A percentile compares a stretch with the other conserved stretches of the same genome.
phyloP scores from a whole-genome alignment of 2,797 vertebrate species.

The Typhlichthys subterraneus region DNA sequence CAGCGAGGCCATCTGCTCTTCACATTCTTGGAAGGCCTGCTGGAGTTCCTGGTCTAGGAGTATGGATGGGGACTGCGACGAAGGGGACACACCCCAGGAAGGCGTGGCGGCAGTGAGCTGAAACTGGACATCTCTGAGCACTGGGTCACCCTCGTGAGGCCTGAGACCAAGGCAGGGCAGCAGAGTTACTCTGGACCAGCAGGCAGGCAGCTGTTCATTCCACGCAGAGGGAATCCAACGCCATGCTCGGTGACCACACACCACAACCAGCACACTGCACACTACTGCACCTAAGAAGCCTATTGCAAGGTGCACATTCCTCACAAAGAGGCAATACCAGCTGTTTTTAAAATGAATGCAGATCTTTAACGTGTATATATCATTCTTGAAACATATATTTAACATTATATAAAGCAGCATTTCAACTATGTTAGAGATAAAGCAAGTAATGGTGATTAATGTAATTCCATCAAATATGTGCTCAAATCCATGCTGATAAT shows the following conservation, averaged over 20 bases:
- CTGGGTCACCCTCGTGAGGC: constrained; percentile 58
- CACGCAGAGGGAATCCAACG: constrained; percentile 16
- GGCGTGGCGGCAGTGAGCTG: constrained; percentile 42
- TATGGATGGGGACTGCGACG: constrained; percentile 37
- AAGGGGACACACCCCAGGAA: constrained; percentile 31
- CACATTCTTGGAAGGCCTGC: constrained; percentile 79
- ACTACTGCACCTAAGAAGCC: constrained; percentile 27
- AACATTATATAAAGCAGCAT: not conserved
- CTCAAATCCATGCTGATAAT: not conserved
- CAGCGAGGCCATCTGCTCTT: constrained; percentile 78
- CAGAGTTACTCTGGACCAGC: constrained; percentile 56
- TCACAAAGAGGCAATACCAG: constrained; percentile 12
- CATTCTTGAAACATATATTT: no score
- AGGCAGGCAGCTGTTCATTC: constrained; percentile 62
- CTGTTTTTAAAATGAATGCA: constrained; percentile 18
- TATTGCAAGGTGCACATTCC: constrained; percentile 14
- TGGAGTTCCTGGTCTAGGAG: constrained; percentile 74
- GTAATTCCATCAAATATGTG: not conserved
- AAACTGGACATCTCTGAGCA: constrained; percentile 56
- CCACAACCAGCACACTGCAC: constrained; percentile 33
- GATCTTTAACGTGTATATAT: constrained; percentile 29
- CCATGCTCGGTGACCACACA: constrained; percentile 11
- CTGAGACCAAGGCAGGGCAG: constrained; percentile 67
- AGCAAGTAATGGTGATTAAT: not conserved
- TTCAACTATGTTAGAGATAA: no score